A percentile compares a stretch with the other conserved stretches of the same genome.
phyloP scores from a whole-genome alignment of 2,797 vertebrate genomes.

The Xiphophorus birchmanni region DNA sequence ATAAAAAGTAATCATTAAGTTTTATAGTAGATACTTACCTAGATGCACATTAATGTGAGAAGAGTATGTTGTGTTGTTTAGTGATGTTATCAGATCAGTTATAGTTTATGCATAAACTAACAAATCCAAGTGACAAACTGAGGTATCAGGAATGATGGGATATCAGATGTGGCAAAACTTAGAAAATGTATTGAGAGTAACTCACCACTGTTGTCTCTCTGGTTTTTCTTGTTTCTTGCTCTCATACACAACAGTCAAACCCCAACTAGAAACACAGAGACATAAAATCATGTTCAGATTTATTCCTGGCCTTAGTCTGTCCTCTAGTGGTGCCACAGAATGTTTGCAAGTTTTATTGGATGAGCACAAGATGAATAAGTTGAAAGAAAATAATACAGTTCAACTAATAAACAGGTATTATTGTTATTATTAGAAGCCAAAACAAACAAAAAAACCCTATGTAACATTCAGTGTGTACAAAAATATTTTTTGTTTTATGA shows the following conservation, averaged over 20 bases:
- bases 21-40: background rate
- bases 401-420: background rate
- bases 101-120: background rate
- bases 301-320: slow-evolving; percentile 44
- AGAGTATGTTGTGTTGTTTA: background rate
- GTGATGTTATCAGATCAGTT: background rate
- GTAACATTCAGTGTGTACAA: background rate
- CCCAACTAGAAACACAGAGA: slow-evolving; percentile 84
- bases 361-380: background rate
- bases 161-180: background rate
- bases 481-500: background rate
- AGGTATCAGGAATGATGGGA: background rate
- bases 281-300: slow-evolving; percentile 1
- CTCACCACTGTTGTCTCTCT: slow-evolving; percentile 94
- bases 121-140: background rate
- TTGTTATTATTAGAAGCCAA: background rate
- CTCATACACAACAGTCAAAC: slow-evolving; percentile 88
- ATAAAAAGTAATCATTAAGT: background rate
- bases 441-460: background rate
- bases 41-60: background rate
- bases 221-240: slow-evolving; percentile 90
- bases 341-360: background rate
- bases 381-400: background rate
- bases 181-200: background rate
- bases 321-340: slow-evolving; percentile 53